Evolutionary conservation across 2,113 vertebrate genomes (phyloP).

Genomic region (Poecile atricapillus): DNA sequence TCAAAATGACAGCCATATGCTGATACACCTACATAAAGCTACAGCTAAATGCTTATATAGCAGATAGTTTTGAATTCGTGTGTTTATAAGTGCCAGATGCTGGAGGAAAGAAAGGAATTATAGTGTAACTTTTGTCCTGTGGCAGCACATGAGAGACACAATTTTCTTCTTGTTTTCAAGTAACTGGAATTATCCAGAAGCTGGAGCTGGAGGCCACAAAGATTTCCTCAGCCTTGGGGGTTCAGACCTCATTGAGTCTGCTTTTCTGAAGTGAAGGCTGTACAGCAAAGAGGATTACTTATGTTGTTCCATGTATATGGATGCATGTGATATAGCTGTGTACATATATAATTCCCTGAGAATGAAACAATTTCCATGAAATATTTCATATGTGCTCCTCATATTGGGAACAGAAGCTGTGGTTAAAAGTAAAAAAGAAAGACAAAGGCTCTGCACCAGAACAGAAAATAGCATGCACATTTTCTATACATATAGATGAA

Average conservation of each 20-base stretch:
- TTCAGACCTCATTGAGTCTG: not conserved
- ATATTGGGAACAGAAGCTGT: not conserved
- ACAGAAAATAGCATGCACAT: not conserved
- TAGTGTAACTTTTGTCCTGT: not conserved
- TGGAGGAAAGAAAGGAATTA: not conserved
- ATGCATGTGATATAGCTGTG: not conserved
- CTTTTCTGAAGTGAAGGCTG: not conserved
- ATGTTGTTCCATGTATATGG: not conserved
- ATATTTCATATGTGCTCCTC: not conserved
- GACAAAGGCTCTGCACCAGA: constrained; percentile 9
- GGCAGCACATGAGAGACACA: not conserved
- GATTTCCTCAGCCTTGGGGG: not conserved
- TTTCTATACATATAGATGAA: constrained; percentile 29
- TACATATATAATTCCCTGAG: not conserved
- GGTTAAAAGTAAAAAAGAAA: not conserved
- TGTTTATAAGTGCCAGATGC: accelerated
- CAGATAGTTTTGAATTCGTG: not conserved
- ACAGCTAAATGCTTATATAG: not conserved
- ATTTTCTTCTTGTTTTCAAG: not conserved
- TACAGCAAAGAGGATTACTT: not conserved
- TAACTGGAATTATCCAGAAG: not conserved
- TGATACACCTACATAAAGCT: not conserved
- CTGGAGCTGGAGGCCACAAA: not conserved
- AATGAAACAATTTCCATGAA: not conserved
- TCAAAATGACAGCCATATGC: not conserved